Evolutionary conservation across 2,113 vertebrate species (phyloP), one percentile per base, ranked within the genome.

Genomic region (Platichthys flesus): DNA sequence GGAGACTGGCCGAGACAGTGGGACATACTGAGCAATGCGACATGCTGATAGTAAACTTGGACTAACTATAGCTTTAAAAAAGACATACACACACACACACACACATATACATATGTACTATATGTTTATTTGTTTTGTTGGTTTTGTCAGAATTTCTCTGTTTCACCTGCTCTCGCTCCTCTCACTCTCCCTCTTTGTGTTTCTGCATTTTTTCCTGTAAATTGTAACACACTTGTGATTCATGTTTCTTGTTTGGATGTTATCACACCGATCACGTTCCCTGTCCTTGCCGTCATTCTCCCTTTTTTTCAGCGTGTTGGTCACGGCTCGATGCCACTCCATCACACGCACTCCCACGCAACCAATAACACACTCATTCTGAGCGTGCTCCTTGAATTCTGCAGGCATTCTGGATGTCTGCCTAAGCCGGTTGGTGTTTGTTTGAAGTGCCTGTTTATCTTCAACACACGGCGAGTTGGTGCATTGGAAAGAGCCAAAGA

Each of bases 341-440:
- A 72, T 90, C 88, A 89, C 83, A 91, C 83, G 75, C 83, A 88
- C 86, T 55, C 64, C 83, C 71, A 59, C 18, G 24, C 35, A 78
- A 63, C 60, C 3, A 2, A 31, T 57, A 40, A 4, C 5, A 21
- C 40, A 24, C 58, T 10, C 37, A 61, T 9, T 52, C 20, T 31
- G 1, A 14, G 20, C 72, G 54, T 37, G 24, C 1, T 0, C 58
- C n/a, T 21, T 9, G 51, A 59, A 65, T 65, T 79, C 66, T 68
- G 59, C 31, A 28, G 28, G 54, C 18, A 42, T 12, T 65, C 40
- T 42, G 40, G 40, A 42, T 42, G 40, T 42, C 40, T 12, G 4
- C 4, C 5, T 16, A 51, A 16, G 47, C 47, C 18, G 16, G 47
- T 28, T 14, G 20, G 40, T 67, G 3, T 31, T 49, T 47, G 76